Base-by-base conservation (phyloP, 2,888 invertebrate genomes). In the Nomada ferruginata region DNA sequence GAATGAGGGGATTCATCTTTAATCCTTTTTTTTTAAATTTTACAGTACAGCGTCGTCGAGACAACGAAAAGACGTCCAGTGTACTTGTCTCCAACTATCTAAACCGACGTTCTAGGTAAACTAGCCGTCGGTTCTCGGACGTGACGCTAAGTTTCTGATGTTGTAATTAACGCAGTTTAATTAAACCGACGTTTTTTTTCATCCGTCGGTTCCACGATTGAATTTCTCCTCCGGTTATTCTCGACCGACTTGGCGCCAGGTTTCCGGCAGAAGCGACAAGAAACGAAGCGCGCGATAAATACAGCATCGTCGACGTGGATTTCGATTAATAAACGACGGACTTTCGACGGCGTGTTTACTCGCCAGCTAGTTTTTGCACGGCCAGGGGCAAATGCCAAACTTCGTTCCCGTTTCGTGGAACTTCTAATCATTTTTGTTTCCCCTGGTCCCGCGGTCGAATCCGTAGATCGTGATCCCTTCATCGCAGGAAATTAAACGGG, bases 401-500 rank as follows among this genome's bases (percentile, higher is more conserved):
- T 61, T 42, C 42, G 36, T 42, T n/a, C 36, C 5, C 42, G 5
- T 42, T 53, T 47, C 15, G 13, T 15, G 47, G 13, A 15, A 47
- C 47, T 47, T 3, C n/a, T n/a, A 9, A 29, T 18, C 7, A 60
- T 36, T 36, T 60, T 60, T 60, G 2, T n/a, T 60, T 60, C 23
- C 59, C 1, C 2, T 13, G 18, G 29, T 0, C 18, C 0, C 13
- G 47, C 47, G 15, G 2, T 15, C 13, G 15, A 47, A 47, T 13
- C 47, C 15, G 47, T 4, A 4, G 57, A 29, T 57, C 60, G 60
- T 36, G 60, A 20, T 36, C n/a, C 20, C 44, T 63, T 23, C 13
- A 5, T 20, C 44, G 20, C 61, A 44, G 61, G 61, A 63, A 63
- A 63, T 63, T 63, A 44, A 63, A 44, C 61, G 36, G 42, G n/a